Base-by-base conservation (phyloP, 2,797 vertebrate genomes). In the Luscinia luscinia region DNA sequence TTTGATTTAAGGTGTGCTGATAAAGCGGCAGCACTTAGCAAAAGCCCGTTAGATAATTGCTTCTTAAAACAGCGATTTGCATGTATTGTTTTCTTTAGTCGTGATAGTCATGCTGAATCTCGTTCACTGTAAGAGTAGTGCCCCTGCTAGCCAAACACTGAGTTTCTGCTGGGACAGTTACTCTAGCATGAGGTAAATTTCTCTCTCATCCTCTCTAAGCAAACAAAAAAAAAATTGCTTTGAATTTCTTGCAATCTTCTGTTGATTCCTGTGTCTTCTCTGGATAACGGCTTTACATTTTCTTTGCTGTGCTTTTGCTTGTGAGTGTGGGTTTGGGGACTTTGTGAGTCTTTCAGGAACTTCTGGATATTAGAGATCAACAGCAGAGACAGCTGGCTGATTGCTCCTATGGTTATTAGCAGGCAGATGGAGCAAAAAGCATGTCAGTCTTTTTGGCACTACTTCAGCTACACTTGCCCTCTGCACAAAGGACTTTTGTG, bases 391-490 rank as follows among this genome's bases (percentile, higher is more conserved):
- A 96, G 95, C 92, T 96, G 95, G 73, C 91, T 86, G 94, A 84
- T 91, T 63, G 95, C 89, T 94, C 27, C 1, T 84, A 45, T 86
- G 95, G 54, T 94, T 92, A 88, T 91, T 84, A 93, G 74, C 73
- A 84, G 91, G 95, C 94, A 96, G 95, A 96, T 97, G 94, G 91
- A 96, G 94, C 89, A 96, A 95, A 91, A 96, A 94, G 91, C 91
- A 38, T 88, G 94, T 94, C 91, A 88, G 83, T 79, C 87, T 82
- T 90, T n/a, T 95, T 96, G 95, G 92, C 92, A 86, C 70, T 88
- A 5, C 69, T 90, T 96, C 94, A 97, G 76, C 92, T 82, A 32
- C 83, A 43, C 85, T 97, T 91, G 85, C 91, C 87, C 80, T 81
- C 88, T 95, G 89, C 87, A 96, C 93, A 95, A 95, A 95, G 85